Conservation (phyloP, 1,140 invertebrate genomes). For the Notospermus geniculatus region DNA sequence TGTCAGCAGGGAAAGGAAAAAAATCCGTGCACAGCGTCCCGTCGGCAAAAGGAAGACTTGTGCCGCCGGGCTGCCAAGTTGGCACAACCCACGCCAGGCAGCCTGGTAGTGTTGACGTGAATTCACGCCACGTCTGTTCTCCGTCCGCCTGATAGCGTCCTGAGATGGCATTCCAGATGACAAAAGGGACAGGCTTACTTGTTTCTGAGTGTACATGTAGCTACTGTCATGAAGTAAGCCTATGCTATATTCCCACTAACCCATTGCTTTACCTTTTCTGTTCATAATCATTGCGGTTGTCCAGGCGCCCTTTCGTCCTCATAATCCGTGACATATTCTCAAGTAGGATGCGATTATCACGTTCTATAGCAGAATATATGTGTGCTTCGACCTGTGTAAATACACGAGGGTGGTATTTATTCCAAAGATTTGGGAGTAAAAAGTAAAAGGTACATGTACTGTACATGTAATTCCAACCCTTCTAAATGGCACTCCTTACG, state of each 20-base stretch:
- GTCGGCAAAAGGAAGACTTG: no score
- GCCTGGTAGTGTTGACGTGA: no score
- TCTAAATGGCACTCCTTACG: no score
- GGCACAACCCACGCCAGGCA: no score
- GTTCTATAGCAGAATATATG: conserved; percentile 35
- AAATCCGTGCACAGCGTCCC: neutral
- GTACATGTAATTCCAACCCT: no score
- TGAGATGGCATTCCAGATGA: neutral
- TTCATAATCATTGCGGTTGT: conserved; percentile 33
- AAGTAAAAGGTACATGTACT: neutral
- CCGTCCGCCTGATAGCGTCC: no score
- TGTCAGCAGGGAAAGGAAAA: no score
- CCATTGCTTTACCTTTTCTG: conserved; percentile 28
- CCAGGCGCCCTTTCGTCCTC: conserved; percentile 34
- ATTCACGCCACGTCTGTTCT: no score
- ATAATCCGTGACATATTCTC: conserved; percentile 49
- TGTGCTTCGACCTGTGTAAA: conserved; percentile 36
- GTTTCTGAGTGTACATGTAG: neutral
- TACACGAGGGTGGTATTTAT: no score
- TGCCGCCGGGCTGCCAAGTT: no score
- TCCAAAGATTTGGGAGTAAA: neutral
- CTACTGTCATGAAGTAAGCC: neutral
- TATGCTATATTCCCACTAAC: neutral
- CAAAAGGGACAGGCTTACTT: neutral
- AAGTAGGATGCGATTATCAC: conserved; percentile 44